A percentile compares a stretch with the other conserved stretches of the same genome.
Evolutionary conservation across 2,113 vertebrate genomes (phyloP).

Genomic region (Centrocercus urophasianus): DNA sequence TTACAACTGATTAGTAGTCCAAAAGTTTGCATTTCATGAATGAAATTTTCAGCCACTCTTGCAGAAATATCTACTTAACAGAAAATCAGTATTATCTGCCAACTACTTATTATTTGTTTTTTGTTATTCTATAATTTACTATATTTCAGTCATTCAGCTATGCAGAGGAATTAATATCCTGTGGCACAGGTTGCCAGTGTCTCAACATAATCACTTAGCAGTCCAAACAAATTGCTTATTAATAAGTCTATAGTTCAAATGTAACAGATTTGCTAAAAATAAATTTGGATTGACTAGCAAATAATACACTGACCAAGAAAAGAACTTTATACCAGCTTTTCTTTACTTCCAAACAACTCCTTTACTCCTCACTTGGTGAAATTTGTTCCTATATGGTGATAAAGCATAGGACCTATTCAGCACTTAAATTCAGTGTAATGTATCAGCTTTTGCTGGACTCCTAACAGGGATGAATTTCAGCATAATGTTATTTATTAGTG

Average conservation of each 20-base stretch:
- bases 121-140: not conserved
- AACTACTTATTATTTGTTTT: not conserved
- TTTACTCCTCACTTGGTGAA: not conserved
- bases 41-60: not conserved
- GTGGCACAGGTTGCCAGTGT: not conserved
- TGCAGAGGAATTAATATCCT: not conserved
- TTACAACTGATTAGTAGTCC: not conserved
- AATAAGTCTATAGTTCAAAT: not conserved
- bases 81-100: not conserved
- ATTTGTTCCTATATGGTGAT: not conserved
- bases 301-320: not conserved
- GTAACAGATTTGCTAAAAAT: not conserved
- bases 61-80: not conserved
- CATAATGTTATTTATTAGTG: not conserved
- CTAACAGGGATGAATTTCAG: not conserved
- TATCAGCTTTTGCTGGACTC: not conserved
- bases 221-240: not conserved
- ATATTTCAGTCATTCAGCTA: not conserved
- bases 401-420: not conserved
- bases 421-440: not conserved
- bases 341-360: not conserved
- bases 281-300: not conserved
- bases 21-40: not conserved
- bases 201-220: not conserved
- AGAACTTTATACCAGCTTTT: not conserved